Base-by-base conservation (phyloP, 2,797 vertebrate species). In the Rhynchonycteris naso region DNA sequence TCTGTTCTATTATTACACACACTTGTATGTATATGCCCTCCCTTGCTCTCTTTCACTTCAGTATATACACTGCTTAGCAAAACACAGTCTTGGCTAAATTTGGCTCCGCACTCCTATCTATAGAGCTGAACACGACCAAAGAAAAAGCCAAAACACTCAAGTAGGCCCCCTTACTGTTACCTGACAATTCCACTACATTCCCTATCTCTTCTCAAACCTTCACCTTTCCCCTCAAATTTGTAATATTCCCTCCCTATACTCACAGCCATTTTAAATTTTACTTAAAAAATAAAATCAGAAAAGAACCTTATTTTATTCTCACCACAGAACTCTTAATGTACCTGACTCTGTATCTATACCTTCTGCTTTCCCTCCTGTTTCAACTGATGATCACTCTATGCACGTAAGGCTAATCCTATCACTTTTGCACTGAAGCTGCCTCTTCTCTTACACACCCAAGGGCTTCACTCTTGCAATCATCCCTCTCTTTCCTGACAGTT, bases 301-400 rank as follows among this genome's bases (percentile, higher is more conserved):
- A 75, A 93, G 52, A 89, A 65, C 10, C 38, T 94, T 11, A 24
- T 84, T 52, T 59, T 3, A 43, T 16, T 43, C 19, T 87, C 50
- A 85, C 63, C 69, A 59, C 10, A 92, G 26, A 95, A 84, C 58
- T 81, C 18, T 50, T 76, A 82, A 58, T 78, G 52, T 81, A 52
- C 58, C 52, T 83, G 75, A 35, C 6, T 87, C 24, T 75, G 5
- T 63, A 86, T 24, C 16, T 47, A 4, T 54, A 66, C 33, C 15
- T 66, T 71, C 59, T 74, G 58, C 30, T 24, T 78, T 83, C 35
- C 24, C 47, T 91, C 54, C 76, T 58, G 26, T 81, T 92, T 88
- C 47, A 80, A 88, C 0, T 59, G 84, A 87, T 30, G 80, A 56
- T 30, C 9, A 66, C 26, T 59, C 58, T 87, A n/a, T 68, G 35